Evolutionary conservation across 2,888 invertebrate genomes (phyloP).

Genomic region (Drosophila dives): DNA sequence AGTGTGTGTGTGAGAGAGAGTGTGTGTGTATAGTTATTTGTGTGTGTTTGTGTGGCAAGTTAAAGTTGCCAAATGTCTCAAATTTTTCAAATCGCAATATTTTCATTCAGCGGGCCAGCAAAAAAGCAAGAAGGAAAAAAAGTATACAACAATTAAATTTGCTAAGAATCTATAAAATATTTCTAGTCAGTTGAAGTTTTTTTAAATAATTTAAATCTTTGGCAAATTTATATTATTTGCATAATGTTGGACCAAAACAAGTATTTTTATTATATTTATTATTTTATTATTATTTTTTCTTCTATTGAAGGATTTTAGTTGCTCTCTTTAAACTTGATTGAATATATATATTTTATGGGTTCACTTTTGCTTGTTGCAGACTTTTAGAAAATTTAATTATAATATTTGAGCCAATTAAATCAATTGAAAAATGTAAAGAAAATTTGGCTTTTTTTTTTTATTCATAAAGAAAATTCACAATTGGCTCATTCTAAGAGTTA

Average conservation of each 20-base stretch:
- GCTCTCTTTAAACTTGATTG: too few species aligned
- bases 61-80: conserved; percentile 50
- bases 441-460: neutral
- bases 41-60: conserved; percentile 17
- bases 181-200: neutral
- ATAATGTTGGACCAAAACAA: neutral
- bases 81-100: conserved; percentile 48
- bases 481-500: neutral
- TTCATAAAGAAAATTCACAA: neutral
- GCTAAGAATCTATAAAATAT: neutral
- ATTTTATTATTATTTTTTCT: neutral
- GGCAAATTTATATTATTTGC: neutral
- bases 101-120: conserved; percentile 24
- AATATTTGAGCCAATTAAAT: neutral
- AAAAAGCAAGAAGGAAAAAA: neutral
- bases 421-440: neutral
- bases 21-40: neutral
- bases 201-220: neutral
- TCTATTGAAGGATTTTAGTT: too few species aligned
- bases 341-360: too few species aligned
- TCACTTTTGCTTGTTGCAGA: too few species aligned
- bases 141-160: neutral
- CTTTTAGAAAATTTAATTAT: neutral
- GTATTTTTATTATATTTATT: neutral
- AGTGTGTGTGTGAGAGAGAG: neutral